These are phyloP conservation scores for Mesembrinibis cayennensis DNA, from an alignment of 2,113 vertebrate species.

Conservation along the genomic window DNA sequence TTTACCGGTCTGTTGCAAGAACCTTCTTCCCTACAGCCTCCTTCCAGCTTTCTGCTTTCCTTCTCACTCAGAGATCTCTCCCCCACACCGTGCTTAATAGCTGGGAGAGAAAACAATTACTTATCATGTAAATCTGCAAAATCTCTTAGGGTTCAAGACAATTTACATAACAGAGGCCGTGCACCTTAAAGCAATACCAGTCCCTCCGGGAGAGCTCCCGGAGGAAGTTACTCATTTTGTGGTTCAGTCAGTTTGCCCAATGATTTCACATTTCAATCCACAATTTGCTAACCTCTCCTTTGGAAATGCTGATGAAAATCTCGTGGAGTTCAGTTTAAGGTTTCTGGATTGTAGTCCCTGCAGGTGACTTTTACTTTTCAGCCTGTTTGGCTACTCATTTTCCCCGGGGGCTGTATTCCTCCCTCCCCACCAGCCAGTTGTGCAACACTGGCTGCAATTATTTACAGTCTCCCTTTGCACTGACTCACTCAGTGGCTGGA, in stretches of 20 bases:
- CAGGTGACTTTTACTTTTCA: constrained; percentile 57
- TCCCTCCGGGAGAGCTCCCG: not conserved
- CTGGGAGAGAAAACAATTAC: constrained; percentile 25
- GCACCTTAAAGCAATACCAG: not conserved
- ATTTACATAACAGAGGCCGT: constrained; percentile 23
- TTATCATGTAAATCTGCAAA: constrained; percentile 39
- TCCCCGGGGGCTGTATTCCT: not conserved
- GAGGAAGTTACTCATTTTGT: constrained; percentile 48
- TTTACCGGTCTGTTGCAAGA: not conserved
- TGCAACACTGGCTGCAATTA: not conserved
- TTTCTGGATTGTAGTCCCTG: not conserved
- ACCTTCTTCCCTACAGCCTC: not conserved
- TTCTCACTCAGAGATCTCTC: not conserved
- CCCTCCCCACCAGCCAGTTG: not conserved
- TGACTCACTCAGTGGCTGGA: not conserved
- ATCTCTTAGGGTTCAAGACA: constrained; percentile 12
- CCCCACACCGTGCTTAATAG: not conserved
- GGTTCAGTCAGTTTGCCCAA: not conserved
- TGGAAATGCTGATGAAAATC: constrained; percentile 28
- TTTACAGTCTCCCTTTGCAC: not conserved
- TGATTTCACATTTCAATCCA: constrained; percentile 31
- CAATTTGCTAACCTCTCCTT: constrained; percentile 3
- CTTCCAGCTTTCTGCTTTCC: not conserved
- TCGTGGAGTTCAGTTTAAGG: not conserved
- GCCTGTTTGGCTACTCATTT: not conserved